Evolutionary conservation across 2,888 invertebrate genomes (phyloP), one percentile per base, ranked within the genome.

Genomic region (Perizoma affinitatum): DNA sequence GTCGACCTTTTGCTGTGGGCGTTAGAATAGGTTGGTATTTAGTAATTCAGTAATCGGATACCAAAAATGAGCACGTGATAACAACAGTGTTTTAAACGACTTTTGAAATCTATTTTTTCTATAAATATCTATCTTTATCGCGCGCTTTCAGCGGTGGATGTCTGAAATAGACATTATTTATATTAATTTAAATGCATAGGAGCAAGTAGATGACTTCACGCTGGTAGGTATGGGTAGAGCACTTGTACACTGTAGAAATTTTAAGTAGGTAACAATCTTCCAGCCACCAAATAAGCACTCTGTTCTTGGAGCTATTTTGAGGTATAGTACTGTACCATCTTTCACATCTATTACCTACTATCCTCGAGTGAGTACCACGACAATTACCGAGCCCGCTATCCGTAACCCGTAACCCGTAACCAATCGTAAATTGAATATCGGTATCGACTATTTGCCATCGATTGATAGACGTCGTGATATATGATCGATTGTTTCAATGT

Each of bases 401-500:
- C 1, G 22, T 22, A 2, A 22, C 22, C 22, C 80, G 75, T 75
- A 70, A 71, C 69, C 84, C 87, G 76, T 87, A 80, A 83, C 87
- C 78, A 85, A 90, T 84, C 76, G 75, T 78, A 83, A 87, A 89
- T 88, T 85, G 83, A 87, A 87, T 84, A 80, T 73, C 72, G 69
- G 78, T 79, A 80, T 82, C 74, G 76, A 74, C 73, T 83, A 83
- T 85, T 85, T 82, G 78, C 79, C 75, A 80, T 81, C 78, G 73
- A 79, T 72, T 79, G 78, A 82, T 79, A 71, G 78, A 75, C 65
- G 77, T 77, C 78, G 71, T 65, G 62, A 76, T 85, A 85, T 68
- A 83, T 86, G 83, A 88, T 83, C 69, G 79, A 87, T 87, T 60
- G 53, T 42, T 58, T 49, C 34, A 50, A 54, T 36, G 54, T 51